Percentiles rank a stretch among this genome's conserved stretches.
phyloP scores from a whole-genome alignment of 2,888 invertebrate species.

The Anticlea derivata region DNA sequence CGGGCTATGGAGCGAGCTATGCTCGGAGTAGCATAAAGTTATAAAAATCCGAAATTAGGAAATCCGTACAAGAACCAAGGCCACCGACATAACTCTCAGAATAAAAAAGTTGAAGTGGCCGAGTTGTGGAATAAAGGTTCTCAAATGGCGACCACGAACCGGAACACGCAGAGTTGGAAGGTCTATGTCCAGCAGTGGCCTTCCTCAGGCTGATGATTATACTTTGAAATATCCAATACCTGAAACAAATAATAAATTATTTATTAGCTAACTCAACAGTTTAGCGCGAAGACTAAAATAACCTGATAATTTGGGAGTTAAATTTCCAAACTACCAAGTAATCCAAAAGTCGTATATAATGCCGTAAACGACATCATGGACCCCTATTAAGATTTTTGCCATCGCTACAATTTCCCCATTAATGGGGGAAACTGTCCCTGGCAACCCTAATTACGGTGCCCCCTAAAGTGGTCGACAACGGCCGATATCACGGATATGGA shows the following conservation, averaged over 20 bases:
- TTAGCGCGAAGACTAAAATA: slow-evolving; percentile 5
- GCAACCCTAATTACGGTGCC: slow-evolving; percentile 39
- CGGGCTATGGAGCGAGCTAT: too few relatives aligned
- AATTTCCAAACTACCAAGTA: slow-evolving; percentile 15
- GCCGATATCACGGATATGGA: slow-evolving; percentile 41
- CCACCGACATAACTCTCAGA: too few relatives aligned
- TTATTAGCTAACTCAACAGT: neutral
- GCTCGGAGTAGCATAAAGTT: too few relatives aligned
- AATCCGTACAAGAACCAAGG: too few relatives aligned
- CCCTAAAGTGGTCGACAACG: slow-evolving; percentile 47
- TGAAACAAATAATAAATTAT: slow-evolving; percentile 21
- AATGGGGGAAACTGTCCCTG: slow-evolving; percentile 23
- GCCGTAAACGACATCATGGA: slow-evolving; percentile 21
- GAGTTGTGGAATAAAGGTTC: too few relatives aligned
- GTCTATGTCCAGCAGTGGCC: too few relatives aligned
- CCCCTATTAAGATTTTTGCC: slow-evolving; percentile 39
- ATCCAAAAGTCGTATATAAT: slow-evolving; percentile 4
- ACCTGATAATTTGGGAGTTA: slow-evolving; percentile 13
- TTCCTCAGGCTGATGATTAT: too few relatives aligned
- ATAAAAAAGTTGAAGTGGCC: too few relatives aligned
- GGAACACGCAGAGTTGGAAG: too few relatives aligned
- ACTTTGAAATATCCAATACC: slow-evolving; percentile 18
- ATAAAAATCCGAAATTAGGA: too few relatives aligned
- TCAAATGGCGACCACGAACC: too few relatives aligned
- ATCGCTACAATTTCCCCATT: slow-evolving; percentile 30